phyloP scores from a whole-genome alignment of 2,888 invertebrate genomes.

The Pyrrhia umbra region DNA sequence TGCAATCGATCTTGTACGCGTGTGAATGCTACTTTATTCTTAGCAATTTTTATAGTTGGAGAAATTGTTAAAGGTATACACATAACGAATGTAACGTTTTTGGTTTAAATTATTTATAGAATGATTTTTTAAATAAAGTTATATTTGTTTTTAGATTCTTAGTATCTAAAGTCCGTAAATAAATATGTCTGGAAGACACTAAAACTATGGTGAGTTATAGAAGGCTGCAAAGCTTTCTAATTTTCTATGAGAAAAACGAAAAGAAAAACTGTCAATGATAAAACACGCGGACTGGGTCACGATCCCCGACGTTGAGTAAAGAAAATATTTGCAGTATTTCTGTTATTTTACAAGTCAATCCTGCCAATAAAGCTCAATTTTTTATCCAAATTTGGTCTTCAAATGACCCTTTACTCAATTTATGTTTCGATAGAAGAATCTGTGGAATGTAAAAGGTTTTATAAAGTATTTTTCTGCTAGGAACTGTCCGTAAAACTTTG shows the following conservation, averaged over 20 bases:
- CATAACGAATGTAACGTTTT: slow-evolving; percentile 9
- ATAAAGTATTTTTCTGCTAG: slow-evolving; percentile 3
- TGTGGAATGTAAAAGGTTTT: slow-evolving; percentile 15
- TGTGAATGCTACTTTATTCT: slow-evolving; percentile 48
- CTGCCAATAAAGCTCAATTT: background rate
- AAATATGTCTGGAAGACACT: too few species aligned
- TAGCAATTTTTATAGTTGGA: slow-evolving; percentile 34
- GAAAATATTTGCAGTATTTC: background rate
- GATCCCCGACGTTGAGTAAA: background rate
- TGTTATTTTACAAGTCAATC: background rate
- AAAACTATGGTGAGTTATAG: too few species aligned
- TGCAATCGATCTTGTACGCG: slow-evolving; percentile 62
- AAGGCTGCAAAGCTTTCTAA: too few species aligned
- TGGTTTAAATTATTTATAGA: background rate
- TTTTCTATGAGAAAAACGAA: background rate
- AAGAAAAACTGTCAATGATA: background rate
- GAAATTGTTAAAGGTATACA: slow-evolving; percentile 29
- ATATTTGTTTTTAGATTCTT: background rate
- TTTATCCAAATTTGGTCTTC: slow-evolving; percentile 1
- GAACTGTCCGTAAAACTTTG: slow-evolving; percentile 27
- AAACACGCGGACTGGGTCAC: background rate
- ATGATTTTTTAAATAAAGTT: too few species aligned
- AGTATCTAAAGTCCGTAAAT: too few species aligned
- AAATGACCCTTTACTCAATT: slow-evolving; percentile 22
- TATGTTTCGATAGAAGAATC: slow-evolving; percentile 26